phyloP scores from a whole-genome alignment of 2,888 invertebrate species.

The Latrodectus elegans region DNA sequence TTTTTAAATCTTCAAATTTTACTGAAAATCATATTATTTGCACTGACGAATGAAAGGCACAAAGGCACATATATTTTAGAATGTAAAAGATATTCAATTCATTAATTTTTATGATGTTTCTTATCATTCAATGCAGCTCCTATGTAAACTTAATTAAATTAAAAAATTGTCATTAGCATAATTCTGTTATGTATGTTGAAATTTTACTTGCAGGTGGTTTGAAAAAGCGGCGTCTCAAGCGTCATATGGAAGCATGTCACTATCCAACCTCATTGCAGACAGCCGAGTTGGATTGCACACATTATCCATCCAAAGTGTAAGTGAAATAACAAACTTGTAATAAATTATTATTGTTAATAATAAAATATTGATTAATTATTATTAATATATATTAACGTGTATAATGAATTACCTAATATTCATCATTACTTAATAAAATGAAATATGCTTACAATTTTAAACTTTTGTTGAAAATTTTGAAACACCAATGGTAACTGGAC shows the following conservation, averaged over 20 bases:
- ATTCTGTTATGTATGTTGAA: neutral
- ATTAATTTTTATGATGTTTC: too few relatives aligned
- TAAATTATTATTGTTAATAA: neutral
- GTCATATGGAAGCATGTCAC: constrained; percentile 10
- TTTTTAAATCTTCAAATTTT: too few relatives aligned
- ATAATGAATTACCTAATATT: neutral
- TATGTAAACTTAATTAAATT: too few relatives aligned
- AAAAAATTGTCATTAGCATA: neutral
- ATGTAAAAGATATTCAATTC: too few relatives aligned
- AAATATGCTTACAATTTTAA: neutral
- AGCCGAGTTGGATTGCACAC: constrained; percentile 23
- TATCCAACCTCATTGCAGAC: constrained; percentile 32
- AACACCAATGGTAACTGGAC: too few relatives aligned
- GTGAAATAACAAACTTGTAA: neutral
- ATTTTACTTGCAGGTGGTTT: neutral
- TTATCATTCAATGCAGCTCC: too few relatives aligned
- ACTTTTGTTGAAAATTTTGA: neutral
- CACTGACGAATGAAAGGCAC: too few relatives aligned
- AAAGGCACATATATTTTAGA: too few relatives aligned
- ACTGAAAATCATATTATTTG: too few relatives aligned
- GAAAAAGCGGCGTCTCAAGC: neutral
- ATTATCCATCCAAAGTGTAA: constrained; percentile 36
- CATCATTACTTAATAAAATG: neutral
- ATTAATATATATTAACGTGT: neutral
- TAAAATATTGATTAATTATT: neutral